Evolutionary conservation across 2,113 vertebrate species (phyloP).

Genomic region (Prionailurus bengalensis): DNA sequence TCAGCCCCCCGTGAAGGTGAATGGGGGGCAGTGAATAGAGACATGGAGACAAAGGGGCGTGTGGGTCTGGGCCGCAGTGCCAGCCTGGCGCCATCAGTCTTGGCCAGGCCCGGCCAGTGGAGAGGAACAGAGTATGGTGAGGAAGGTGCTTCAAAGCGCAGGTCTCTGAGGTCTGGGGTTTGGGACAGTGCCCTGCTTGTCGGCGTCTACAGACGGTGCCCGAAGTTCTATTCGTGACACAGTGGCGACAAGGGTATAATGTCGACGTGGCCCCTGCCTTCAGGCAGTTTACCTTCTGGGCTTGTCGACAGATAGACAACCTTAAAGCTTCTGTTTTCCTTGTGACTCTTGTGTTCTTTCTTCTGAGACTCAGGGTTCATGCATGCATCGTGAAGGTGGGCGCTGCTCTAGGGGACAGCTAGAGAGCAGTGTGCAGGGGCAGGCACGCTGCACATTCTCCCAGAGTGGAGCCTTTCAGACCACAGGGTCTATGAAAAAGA

Average conservation of each 20-base stretch:
- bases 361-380: background rate
- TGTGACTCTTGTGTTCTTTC: background rate
- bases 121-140: no score
- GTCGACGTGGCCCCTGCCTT: background rate
- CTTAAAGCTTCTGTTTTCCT: background rate
- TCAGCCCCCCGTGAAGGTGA: accelerated
- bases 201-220: accelerated
- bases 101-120: background rate
- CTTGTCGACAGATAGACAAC: background rate
- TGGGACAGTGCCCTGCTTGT: background rate
- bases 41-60: no score
- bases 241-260: accelerated
- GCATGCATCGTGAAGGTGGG: no score
- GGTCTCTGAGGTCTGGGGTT: background rate
- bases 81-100: background rate
- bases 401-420: background rate
- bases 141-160: background rate
- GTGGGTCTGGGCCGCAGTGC: background rate
- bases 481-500: background rate
- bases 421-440: accelerated
- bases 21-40: background rate
- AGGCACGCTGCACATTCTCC: background rate
- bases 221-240: background rate
- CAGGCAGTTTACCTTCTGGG: background rate
- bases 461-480: background rate